These are phyloP conservation scores for Hipposideros larvatus DNA, from an alignment of 2,797 vertebrate species.

Conservation along the genomic window DNA sequence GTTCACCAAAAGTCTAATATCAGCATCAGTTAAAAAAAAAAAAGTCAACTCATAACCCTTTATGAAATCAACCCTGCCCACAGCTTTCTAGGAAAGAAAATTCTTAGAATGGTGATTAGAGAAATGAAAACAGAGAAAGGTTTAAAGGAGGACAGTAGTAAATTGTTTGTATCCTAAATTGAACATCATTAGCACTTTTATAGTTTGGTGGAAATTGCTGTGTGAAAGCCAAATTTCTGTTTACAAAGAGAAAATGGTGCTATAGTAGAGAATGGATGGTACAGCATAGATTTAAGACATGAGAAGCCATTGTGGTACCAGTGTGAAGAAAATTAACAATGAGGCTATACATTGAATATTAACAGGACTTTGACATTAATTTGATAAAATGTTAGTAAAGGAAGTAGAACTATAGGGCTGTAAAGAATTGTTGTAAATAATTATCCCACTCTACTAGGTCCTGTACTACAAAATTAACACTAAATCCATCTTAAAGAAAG, in stretches of 20 bases:
- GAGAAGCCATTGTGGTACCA: neutral
- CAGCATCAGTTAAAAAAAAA: neutral
- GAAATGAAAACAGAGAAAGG: constrained; percentile 41
- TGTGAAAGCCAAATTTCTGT: constrained; percentile 67
- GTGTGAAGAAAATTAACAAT: neutral
- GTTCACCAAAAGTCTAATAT: neutral
- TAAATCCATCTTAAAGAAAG: neutral
- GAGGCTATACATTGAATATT: neutral
- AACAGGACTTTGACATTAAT: constrained; percentile 33
- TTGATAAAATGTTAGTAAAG: neutral
- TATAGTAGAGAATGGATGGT: neutral
- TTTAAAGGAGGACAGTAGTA: constrained; percentile 42
- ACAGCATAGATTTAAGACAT: neutral
- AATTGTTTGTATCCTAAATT: constrained; percentile 62
- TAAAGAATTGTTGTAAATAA: neutral
- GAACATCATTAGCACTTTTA: constrained; percentile 59
- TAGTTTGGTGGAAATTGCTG: constrained; percentile 50
- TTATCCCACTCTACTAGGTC: neutral
- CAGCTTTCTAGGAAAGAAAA: constrained; percentile 61
- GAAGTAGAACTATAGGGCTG: neutral
- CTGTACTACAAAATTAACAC: constrained; percentile 22
- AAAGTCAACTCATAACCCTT: neutral
- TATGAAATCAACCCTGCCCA: constrained; percentile 42
- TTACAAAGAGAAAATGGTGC: constrained; percentile 59
- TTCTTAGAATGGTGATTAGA: constrained; percentile 47